Percentiles rank a stretch among this genome's conserved stretches.
Evolutionary conservation across 2,797 vertebrate species (phyloP).

Genomic region (Zonotrichia albicollis): DNA sequence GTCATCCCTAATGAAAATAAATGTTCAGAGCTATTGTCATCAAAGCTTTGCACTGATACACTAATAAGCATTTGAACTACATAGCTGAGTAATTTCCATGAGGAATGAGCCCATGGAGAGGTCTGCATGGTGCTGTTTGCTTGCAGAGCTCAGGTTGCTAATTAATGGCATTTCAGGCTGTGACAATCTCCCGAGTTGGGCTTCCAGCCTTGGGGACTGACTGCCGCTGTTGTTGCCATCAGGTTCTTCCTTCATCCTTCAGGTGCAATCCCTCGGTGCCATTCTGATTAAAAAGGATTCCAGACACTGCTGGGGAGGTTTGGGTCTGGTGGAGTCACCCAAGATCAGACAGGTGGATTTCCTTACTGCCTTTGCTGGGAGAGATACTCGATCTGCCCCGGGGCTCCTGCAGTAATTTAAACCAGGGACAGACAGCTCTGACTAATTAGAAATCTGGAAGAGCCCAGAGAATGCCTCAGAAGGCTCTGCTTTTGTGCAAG

Average conservation of each 20-base stretch:
- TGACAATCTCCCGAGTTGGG: not conserved
- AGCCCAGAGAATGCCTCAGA: not conserved
- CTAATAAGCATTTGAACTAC: constrained; percentile 20
- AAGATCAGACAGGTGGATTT: not conserved
- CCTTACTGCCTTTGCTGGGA: not conserved
- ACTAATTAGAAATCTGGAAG: constrained; percentile 11
- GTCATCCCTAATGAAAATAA: constrained; percentile 8
- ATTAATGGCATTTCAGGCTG: not conserved
- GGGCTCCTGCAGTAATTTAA: not conserved
- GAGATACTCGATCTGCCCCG: not conserved
- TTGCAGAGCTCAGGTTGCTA: not conserved
- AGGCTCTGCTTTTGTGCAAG: not conserved
- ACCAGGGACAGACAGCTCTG: not conserved
- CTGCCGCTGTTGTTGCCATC: not conserved
- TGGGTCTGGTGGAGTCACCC: not conserved
- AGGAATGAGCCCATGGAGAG: not conserved
- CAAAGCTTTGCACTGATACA: not conserved
- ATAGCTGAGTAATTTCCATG: not conserved
- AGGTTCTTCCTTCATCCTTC: not conserved
- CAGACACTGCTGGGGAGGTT: not conserved
- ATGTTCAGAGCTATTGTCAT: not conserved
- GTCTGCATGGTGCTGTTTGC: not conserved
- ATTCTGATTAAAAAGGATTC: not conserved
- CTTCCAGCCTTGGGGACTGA: not conserved
- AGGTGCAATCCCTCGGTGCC: not conserved